Evolutionary conservation across 2,888 invertebrate species (phyloP), one percentile per base, ranked within the genome.

Genomic region (Leucophenga maculata): DNA sequence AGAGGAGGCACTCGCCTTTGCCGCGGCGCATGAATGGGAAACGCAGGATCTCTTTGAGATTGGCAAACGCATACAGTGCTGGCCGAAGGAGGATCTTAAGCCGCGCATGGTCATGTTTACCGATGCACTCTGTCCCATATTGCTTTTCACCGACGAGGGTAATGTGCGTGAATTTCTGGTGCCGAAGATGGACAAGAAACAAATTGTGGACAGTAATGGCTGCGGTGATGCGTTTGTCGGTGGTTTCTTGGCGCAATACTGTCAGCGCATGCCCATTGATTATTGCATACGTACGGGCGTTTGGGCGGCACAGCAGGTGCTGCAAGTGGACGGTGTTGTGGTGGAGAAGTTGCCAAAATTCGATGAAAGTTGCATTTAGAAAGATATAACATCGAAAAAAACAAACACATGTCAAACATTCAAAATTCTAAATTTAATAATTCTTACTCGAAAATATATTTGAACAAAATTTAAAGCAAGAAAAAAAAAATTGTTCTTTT

Each of bases 161-260:
- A 67, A 55, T 6, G 6, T 81, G 2, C 50, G 76, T 11, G 74
- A 79, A 44, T 81, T 75, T 22, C 78, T 84, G 0, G 71, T 84
- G 26, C 79, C 80, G 0, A 64, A 73, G 39, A 18, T 84, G 3
- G 72, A 74, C 0, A 67, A 71, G 22, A 66, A 32, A 0, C 6
- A 13, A 6, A 54, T 84, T 4, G 70, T 81, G 1, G 80, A 81
- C 48, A 74, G 73, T 18, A 84, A 83, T 44, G 80, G 80, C 3
- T 75, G 82, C 46, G 78, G 78, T 11, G 80, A 81, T 62, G 80
- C 80, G 20, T 84, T 83, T 11, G 78, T 81, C 1, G 80, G 80
- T 1, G 82, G 84, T 1, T 83, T 76, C 4, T 73, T 81, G 2
- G 74, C 80, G 0, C 84, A 84, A 69, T 59, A 72, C 13, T 77